Evolutionary conservation across 2,888 invertebrate genomes (phyloP).

Genomic region (Dasysyrphus tricinctus): DNA sequence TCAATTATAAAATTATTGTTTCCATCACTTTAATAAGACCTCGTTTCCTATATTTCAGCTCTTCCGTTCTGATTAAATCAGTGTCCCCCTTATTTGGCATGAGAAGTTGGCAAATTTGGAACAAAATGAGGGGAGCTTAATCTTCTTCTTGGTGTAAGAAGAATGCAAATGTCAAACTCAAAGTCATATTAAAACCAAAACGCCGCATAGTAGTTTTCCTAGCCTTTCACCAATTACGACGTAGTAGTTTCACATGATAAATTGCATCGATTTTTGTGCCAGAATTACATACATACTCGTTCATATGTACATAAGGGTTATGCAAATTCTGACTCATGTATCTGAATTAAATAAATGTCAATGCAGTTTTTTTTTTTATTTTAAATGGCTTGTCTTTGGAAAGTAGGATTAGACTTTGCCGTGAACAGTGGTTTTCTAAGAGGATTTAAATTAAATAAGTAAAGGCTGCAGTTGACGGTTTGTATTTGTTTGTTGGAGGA

Average conservation of each 20-base stretch:
- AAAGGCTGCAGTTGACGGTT: not conserved
- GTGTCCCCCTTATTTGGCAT: conserved; percentile 30
- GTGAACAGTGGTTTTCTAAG: conserved; percentile 46
- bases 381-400: conserved; percentile 14
- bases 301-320: conserved; percentile 23
- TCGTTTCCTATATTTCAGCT: not conserved
- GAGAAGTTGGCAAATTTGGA: conserved; percentile 40
- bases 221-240: not conserved
- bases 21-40: conserved; percentile 41
- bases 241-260: conserved; percentile 21
- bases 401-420: conserved; percentile 46
- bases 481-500: not conserved
- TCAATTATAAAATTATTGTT: conserved; percentile 61
- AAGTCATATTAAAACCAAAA: not conserved
- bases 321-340: conserved; percentile 50
- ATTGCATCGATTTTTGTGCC: conserved; percentile 58
- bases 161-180: conserved; percentile 20
- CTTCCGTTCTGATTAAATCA: not conserved
- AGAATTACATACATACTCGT: no score
- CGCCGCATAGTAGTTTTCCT: not conserved
- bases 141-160: conserved; percentile 9
- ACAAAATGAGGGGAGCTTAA: not conserved
- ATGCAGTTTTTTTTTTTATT: conserved; percentile 42
- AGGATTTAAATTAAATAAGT: conserved; percentile 54
- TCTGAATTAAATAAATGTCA: conserved; percentile 27